A percentile compares a stretch with the other conserved stretches of the same genome.
phyloP scores from a whole-genome alignment of 2,888 invertebrate genomes.

The Barypeithes pellucidus region DNA sequence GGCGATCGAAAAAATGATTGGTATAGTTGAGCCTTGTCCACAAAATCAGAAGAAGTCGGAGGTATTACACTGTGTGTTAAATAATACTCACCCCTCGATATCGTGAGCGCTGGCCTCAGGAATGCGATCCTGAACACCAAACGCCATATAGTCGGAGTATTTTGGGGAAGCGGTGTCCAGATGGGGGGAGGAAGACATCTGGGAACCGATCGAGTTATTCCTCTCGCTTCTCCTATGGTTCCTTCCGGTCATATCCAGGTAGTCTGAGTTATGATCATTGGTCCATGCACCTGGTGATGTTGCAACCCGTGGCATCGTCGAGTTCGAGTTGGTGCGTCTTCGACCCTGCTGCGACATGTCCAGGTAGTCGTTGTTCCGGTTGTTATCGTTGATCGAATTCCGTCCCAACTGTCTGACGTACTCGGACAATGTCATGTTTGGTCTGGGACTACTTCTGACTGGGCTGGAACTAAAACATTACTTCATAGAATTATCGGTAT shows the following conservation, averaged over 20 bases:
- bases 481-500: too few species aligned
- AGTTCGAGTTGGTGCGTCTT: constrained; percentile 45
- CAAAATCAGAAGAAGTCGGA: too few species aligned
- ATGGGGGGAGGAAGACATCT: constrained; percentile 56
- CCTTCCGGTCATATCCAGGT: constrained; percentile 68
- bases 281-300: constrained; percentile 36
- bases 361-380: constrained; percentile 56
- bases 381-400: not conserved
- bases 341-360: constrained; percentile 55
- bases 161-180: constrained; percentile 48
- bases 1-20: not conserved
- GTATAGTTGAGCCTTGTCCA: not conserved
- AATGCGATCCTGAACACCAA: constrained; percentile 18
- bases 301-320: constrained; percentile 37
- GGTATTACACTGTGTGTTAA: too few species aligned
- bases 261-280: constrained; percentile 59
- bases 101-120: constrained; percentile 43
- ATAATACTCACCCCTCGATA: constrained; percentile 73
- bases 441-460: constrained; percentile 39
- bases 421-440: constrained; percentile 23
- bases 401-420: constrained; percentile 22
- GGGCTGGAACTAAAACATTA: constrained; percentile 41
- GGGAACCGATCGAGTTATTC: constrained; percentile 52
- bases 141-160: constrained; percentile 63
- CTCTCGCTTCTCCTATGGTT: constrained; percentile 31